Evolutionary conservation across 2,113 vertebrate genomes (phyloP), one percentile per base, ranked within the genome.

Genomic region (Chascanopsetta lugubris): DNA sequence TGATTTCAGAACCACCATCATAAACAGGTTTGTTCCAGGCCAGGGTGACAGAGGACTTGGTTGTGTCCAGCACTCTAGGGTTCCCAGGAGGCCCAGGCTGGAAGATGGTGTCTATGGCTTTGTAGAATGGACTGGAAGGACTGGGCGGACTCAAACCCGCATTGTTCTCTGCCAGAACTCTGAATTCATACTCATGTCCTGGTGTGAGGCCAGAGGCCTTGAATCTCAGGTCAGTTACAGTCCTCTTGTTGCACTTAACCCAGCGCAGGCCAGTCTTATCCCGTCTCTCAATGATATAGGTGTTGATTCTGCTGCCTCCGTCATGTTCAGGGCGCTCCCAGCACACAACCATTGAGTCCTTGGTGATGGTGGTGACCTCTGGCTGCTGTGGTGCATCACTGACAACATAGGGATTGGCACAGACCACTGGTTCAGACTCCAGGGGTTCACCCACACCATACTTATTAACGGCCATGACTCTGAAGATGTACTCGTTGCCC

Each of bases 401-500:
- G 22, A 91, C 85, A 46, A 96, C 94, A 74, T 95, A 99, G 2
- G 97, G 97, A 86, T 99, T 94, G 25, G 93, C 88, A 82, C 94
- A 96, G 87, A 96, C 89, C 68, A 95, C 45, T 1, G 97, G 92
- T 24, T 95, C 93, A 62, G 97, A 97, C 88, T 99, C 97, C 45
- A 96, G 75, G 4, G 95, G 90, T 75, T 99, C 97, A 80, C 97
- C 97, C 72, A 96, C 85, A 32, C 97, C 97, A 0, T 98, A 98
- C 86, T 98, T 99, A 88, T 99, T 99, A 66, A 99, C 97, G 80
- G 97, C 96, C 96, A 99, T 97, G 53, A 98, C 96, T 87, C 97
- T 94, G 86, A 99, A 99, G 34, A 99, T 89, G 0, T 99, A 99
- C 82, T 99, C 97, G 80, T 99, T 99, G 83, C 95, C 96, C 88